Percentiles rank a stretch among this genome's conserved stretches.
These are phyloP conservation scores for Ernsta delagoae DNA, from an alignment of 2,888 invertebrate species.

Conservation along the genomic window DNA sequence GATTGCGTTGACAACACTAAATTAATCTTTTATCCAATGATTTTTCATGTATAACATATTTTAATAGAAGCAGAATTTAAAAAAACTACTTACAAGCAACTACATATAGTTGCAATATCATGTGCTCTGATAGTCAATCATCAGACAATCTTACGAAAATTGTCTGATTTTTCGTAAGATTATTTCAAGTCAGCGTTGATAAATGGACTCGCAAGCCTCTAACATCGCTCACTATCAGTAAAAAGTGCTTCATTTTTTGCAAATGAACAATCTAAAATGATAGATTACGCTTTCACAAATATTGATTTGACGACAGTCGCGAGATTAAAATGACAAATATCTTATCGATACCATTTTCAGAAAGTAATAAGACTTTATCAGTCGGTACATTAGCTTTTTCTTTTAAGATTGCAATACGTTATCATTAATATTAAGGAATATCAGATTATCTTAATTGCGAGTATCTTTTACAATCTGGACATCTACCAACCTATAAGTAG, in stretches of 20 bases:
- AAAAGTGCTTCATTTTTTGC: not conserved
- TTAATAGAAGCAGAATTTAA: too few species aligned
- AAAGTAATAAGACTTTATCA: constrained; percentile 16
- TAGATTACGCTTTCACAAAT: not conserved
- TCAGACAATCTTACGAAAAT: too few species aligned
- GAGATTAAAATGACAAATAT: constrained; percentile 11
- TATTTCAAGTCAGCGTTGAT: too few species aligned
- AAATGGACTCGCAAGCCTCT: not conserved
- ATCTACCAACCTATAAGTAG: constrained; percentile 7
- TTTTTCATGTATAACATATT: too few species aligned
- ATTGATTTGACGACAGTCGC: not conserved
- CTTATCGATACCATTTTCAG: constrained; percentile 12
- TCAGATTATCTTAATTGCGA: not conserved
- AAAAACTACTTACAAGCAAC: too few species aligned
- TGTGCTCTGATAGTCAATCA: too few species aligned
- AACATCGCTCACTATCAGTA: not conserved
- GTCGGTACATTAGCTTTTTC: constrained; percentile 2
- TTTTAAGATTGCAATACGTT: constrained; percentile 15
- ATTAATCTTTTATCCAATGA: too few species aligned
- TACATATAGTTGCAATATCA: too few species aligned
- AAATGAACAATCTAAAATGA: not conserved
- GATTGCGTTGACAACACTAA: too few species aligned
- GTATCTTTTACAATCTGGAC: constrained; percentile 1
- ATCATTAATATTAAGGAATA: not conserved
- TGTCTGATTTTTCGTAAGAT: too few species aligned